These are phyloP conservation scores for Carettochelys insculpta DNA, from an alignment of 2,113 vertebrate species.

Conservation along the genomic window DNA sequence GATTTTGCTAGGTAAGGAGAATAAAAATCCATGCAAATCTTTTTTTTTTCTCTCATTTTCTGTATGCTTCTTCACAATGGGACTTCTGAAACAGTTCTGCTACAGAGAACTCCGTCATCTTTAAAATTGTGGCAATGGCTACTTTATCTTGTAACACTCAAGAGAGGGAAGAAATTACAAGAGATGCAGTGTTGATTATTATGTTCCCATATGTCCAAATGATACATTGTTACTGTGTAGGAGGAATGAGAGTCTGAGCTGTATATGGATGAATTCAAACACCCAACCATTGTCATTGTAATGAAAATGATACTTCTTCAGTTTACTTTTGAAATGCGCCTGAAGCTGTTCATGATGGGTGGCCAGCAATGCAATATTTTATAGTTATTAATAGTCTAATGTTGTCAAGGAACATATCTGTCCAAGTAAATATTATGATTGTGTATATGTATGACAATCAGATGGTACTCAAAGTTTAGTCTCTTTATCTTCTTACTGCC, in stretches of 20 bases:
- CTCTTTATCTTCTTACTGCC: not conserved
- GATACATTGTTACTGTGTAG: not conserved
- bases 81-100: not conserved
- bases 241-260: not conserved
- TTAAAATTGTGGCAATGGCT: not conserved
- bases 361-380: slow-evolving; percentile 20
- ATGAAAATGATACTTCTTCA: slow-evolving; percentile 38
- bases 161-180: not conserved
- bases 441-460: slow-evolving; percentile 7
- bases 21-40: not conserved
- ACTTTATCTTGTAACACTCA: slow-evolving; percentile 14
- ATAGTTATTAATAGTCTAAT: slow-evolving; percentile 43
- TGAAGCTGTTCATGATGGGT: not conserved
- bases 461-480: not conserved
- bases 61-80: not conserved
- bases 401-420: not conserved
- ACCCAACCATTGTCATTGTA: not conserved
- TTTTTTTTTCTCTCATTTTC: slow-evolving; percentile 5
- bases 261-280: not conserved
- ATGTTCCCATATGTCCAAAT: not conserved
- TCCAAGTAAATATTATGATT: slow-evolving; percentile 2
- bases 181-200: not conserved
- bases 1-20: not conserved
- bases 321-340: slow-evolving; percentile 6
- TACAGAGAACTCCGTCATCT: not conserved